Base-by-base conservation (phyloP, 2,888 invertebrate genomes). In the Bembecia ichneumoniformis region DNA sequence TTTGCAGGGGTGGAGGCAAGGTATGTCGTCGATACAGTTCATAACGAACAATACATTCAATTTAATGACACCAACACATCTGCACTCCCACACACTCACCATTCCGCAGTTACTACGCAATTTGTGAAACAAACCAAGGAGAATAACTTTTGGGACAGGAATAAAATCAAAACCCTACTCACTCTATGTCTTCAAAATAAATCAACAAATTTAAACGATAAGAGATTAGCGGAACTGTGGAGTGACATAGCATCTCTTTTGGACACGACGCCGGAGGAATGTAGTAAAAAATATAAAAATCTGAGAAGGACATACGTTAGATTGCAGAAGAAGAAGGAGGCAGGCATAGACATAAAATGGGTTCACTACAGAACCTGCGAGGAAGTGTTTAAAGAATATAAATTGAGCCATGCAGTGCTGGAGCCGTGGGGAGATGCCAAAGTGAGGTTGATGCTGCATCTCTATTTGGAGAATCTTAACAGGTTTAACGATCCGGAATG, bases 311-410 rank as follows among this genome's bases (percentile, higher is more conserved):
- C 83, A 11, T 87, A 78, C 51, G 69, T 83, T 47, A 70, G 84
- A 51, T 55, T 84, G n/a, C 54, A 81, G 13, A 86, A 77, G 55
- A 84, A 83, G 58, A 82, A 76, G 59, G 68, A 66, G 55, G 52
- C 71, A 36, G 86, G 84, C 0, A 81, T 81, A 57, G 77, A 82
- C 44, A 71, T 82, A 16, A 86, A 83, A 66, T 87, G 87, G 87
- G 64, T 80, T 0, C 82, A 82, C 54, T 87, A 68, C 51, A 70
- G 61, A 36, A 68, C 71, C 14, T 86, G 86, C 58, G 83, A 83
- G 54, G 79, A 84, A 52, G 74, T 83, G 0, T 86, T 84, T 51
- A 79, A 72, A 53, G 82, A 84, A 49, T 80, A 76, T 52, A 80
- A 78, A 53, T 55, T 82, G 7, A 71, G 77, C 9, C 58, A 66